These are phyloP conservation scores for Leptodactylus fallax DNA, from an alignment of 2,797 vertebrate genomes.

Conservation along the genomic window DNA sequence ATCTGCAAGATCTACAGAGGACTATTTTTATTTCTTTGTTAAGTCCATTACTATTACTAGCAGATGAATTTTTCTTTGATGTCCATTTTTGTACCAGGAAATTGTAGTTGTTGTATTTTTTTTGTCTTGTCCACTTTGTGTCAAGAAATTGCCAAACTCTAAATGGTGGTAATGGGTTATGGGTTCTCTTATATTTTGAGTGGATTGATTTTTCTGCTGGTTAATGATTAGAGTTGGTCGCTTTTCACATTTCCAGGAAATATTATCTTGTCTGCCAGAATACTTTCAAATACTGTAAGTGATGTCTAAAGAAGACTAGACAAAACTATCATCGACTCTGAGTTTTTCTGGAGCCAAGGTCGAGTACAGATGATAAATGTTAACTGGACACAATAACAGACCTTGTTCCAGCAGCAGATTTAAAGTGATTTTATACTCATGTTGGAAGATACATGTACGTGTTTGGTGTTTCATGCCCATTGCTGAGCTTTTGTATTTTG, in stretches of 20 bases:
- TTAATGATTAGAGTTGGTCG: background rate
- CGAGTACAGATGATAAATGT: constrained; percentile 41
- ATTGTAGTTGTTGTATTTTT: too few relatives aligned
- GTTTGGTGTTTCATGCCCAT: background rate
- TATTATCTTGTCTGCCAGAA: constrained; percentile 24
- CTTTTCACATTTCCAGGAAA: constrained; percentile 39
- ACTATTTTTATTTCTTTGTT: too few relatives aligned
- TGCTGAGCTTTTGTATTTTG: background rate
- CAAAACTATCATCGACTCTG: constrained; percentile 45
- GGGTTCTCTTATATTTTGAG: too few relatives aligned
- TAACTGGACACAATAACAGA: constrained; percentile 19
- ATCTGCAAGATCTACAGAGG: background rate
- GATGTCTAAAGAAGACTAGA: constrained; percentile 45
- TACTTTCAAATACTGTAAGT: constrained; percentile 21
- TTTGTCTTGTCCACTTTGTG: too few relatives aligned
- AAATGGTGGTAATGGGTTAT: too few relatives aligned
- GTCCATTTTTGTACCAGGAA: too few relatives aligned
- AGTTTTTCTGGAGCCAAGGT: constrained; percentile 50
- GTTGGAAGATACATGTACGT: background rate
- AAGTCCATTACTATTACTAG: too few relatives aligned
- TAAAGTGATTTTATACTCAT: background rate
- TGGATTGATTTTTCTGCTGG: background rate
- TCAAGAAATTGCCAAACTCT: too few relatives aligned
- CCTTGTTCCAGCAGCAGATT: background rate
- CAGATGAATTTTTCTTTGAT: too few relatives aligned